phyloP scores from a whole-genome alignment of 2,797 vertebrate species.

The Enteromius mattozi region DNA sequence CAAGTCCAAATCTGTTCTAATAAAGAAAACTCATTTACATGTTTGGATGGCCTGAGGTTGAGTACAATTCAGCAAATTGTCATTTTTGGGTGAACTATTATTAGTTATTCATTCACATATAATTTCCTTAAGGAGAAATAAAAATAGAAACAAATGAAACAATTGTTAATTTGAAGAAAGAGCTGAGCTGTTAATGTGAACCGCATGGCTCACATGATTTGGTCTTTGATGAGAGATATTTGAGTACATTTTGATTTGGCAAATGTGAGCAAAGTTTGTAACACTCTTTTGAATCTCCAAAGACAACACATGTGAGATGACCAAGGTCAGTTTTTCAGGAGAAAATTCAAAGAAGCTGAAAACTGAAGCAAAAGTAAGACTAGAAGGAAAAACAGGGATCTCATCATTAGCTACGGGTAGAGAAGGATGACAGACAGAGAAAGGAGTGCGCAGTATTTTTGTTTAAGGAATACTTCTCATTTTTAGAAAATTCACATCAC shows the following conservation, averaged over 20 bases:
- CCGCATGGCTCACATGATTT: neutral
- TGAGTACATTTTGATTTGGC: neutral
- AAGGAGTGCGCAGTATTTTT: neutral
- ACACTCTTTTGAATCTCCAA: neutral
- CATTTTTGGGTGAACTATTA: neutral
- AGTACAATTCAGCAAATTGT: neutral
- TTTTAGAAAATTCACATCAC: neutral
- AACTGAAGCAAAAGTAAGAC: neutral
- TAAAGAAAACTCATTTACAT: neutral
- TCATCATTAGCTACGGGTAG: neutral
- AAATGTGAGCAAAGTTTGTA: neutral
- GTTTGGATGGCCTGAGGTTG: neutral
- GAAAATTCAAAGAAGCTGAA: neutral
- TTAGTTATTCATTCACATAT: neutral
- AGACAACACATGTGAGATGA: neutral
- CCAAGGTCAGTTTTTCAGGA: neutral
- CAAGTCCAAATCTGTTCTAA: neutral
- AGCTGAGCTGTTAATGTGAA: neutral
- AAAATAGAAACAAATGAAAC: neutral
- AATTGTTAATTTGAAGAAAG: neutral
- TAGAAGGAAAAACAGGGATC: neutral
- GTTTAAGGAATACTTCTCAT: neutral
- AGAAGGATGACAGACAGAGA: neutral
- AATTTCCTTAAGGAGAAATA: neutral
- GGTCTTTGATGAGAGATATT: neutral